Conservation (phyloP, 2,888 invertebrate genomes). For the Ischnura elegans region DNA sequence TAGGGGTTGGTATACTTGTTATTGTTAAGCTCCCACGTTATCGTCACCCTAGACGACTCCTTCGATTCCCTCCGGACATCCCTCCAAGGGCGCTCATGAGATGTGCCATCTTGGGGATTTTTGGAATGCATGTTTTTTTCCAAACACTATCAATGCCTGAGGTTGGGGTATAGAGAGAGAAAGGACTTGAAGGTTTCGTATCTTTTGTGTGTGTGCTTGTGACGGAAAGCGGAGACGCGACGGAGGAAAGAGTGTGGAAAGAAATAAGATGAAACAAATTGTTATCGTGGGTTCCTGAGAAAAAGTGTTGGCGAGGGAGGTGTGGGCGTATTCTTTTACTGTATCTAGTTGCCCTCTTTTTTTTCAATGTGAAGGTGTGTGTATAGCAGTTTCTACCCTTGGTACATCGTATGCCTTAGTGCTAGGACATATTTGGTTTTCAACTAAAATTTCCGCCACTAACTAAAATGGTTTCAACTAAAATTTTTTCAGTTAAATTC, state of each 20-base stretch:
- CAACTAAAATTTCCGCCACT: no score
- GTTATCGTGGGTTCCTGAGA: neutral
- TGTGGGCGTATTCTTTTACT: no score
- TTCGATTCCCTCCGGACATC: neutral
- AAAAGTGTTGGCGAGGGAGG: neutral
- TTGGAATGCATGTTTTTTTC: neutral
- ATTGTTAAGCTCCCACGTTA: slow-evolving; percentile 33
- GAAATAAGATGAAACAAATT: neutral
- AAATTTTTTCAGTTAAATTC: no score
- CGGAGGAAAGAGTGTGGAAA: neutral
- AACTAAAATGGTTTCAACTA: no score
- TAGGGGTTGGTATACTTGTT: neutral
- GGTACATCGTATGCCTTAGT: no score
- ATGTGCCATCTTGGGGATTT: neutral
- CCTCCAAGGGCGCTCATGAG: neutral
- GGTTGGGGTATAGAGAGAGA: neutral
- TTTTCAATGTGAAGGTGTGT: no score
- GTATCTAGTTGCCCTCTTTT: no score
- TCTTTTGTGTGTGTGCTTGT: neutral
- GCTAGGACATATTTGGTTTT: no score
- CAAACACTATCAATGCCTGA: neutral
- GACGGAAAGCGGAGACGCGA: neutral
- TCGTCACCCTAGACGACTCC: neutral
- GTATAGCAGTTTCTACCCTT: no score
- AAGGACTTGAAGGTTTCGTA: neutral